Base-by-base conservation (phyloP, 2,888 invertebrate species). In the Caenorhabditis uteleia region DNA sequence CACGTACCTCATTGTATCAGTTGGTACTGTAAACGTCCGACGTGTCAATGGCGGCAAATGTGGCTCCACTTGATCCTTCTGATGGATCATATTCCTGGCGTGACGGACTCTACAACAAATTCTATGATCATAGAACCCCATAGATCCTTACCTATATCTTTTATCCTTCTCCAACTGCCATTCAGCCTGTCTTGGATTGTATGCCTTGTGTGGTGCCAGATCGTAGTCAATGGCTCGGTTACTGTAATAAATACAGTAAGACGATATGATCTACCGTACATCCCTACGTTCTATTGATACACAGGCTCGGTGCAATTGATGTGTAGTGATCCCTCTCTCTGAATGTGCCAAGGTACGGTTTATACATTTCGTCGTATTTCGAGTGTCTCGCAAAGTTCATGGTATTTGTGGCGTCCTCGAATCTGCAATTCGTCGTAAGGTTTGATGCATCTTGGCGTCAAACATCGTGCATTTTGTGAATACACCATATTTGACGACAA, bases 161-260 rank as follows among this genome's bases (percentile, higher is more conserved):
- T 68, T 70, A 44, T 74, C 77, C 23, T 61, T 55, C 53, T 65
- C 68, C 14, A 68, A 58, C 34, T 70, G 64, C 77, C 78, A 80
- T 51, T 80, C 80, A 18, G 69, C 67, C 40, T 75, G 74, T 43
- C 77, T 74, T 27, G 78, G 70, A 38, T 75, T 73, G 65, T 80
- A 80, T 8, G 77, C 40, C n/a, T 67, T 71, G 58, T 74, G 77
- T 3, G 74, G 73, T 8, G 76, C 60, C 49, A 74, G 38, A 33
- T 77, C 75, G 27, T 71, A 70, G n/a, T 56, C 67, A 46, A 76
- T 72, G 8, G 58, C 42, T 33, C 74, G 74, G 53, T 78, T 74
- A 36, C 79, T 76, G 53, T 43, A 64, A 40, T 14, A 8, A 31
- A 33, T 23, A 3, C n/a, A 8, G 26, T 44, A 8, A 10, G 16